Conservation (phyloP, 2,888 invertebrate genomes). For the Folsomia candida region DNA sequence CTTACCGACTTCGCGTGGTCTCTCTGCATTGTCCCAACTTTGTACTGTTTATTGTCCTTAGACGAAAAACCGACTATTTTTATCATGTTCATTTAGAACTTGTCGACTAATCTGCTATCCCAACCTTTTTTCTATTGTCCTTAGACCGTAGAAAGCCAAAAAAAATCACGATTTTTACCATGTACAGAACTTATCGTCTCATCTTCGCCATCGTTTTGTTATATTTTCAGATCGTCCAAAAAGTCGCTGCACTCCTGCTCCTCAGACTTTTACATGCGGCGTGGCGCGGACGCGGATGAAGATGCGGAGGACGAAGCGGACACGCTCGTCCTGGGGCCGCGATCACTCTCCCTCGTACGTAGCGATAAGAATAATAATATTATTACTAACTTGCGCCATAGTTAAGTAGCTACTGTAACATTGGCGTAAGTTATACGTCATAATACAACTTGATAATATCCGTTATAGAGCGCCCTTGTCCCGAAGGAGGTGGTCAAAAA, state of each 20-base stretch:
- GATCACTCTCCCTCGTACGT: conserved; percentile 53
- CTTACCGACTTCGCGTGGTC: background rate
- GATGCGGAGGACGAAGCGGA: conserved; percentile 50
- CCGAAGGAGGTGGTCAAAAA: background rate
- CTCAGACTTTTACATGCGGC: conserved; percentile 51
- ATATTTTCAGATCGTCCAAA: conserved; percentile 50
- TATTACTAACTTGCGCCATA: background rate
- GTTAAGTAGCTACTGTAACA: background rate
- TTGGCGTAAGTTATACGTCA: too few relatives aligned
- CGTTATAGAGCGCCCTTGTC: background rate
- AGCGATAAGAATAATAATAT: background rate
- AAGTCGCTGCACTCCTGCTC: conserved; percentile 52
- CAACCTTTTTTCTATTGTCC: too few relatives aligned
- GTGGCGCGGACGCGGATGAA: background rate
- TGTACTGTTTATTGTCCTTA: background rate
- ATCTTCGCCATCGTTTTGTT: too few relatives aligned
- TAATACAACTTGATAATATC: too few relatives aligned
- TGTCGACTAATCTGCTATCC: too few relatives aligned
- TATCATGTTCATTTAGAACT: too few relatives aligned
- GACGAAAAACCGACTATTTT: too few relatives aligned
- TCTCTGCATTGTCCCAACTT: background rate
- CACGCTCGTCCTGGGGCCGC: conserved; percentile 45
- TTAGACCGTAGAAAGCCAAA: too few relatives aligned
- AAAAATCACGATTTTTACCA: too few relatives aligned
- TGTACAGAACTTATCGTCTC: too few relatives aligned